phyloP scores from a whole-genome alignment of 2,888 invertebrate genomes.

The Thyatira batis region DNA sequence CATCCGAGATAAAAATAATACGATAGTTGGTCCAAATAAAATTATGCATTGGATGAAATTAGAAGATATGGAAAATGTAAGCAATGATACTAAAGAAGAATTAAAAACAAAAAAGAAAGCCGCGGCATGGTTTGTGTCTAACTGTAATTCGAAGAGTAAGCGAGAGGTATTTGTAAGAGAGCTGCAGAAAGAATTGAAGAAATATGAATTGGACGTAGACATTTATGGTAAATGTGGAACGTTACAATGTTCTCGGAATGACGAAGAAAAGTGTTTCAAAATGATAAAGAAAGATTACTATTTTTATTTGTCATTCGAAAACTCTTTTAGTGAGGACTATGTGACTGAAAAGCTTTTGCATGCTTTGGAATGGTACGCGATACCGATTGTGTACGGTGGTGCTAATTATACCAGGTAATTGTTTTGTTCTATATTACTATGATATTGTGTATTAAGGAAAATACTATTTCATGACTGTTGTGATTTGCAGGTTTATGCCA shows the following conservation, averaged over 20 bases:
- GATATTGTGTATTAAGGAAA: background rate
- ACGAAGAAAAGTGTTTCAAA: constrained; percentile 29
- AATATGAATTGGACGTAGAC: constrained; percentile 38
- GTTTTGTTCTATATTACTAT: background rate
- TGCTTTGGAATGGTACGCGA: constrained; percentile 60
- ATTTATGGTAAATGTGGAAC: constrained; percentile 44
- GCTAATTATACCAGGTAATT: constrained; percentile 47
- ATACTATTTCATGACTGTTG: background rate
- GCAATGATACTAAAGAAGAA: constrained; percentile 10
- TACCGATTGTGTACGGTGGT: constrained; percentile 85
- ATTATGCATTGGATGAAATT: constrained; percentile 38
- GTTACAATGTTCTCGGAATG: constrained; percentile 25
- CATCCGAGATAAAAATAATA: constrained; percentile 35
- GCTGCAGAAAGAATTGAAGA: constrained; percentile 27
- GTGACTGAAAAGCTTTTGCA: constrained; percentile 36
- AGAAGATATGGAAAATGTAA: constrained; percentile 39
- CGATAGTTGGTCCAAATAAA: constrained; percentile 40
- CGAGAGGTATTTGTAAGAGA: constrained; percentile 33
- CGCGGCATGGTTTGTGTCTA: constrained; percentile 55
- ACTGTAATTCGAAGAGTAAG: constrained; percentile 42
- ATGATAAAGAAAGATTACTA: constrained; percentile 42
- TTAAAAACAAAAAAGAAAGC: constrained; percentile 15
- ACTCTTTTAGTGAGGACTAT: constrained; percentile 51
- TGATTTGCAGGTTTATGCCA: constrained; percentile 38
- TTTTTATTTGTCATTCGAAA: constrained; percentile 58